Percentiles rank a stretch among this genome's conserved stretches.
Evolutionary conservation across 2,113 vertebrate species (phyloP).

Genomic region (Nerophis lumbriciformis): DNA sequence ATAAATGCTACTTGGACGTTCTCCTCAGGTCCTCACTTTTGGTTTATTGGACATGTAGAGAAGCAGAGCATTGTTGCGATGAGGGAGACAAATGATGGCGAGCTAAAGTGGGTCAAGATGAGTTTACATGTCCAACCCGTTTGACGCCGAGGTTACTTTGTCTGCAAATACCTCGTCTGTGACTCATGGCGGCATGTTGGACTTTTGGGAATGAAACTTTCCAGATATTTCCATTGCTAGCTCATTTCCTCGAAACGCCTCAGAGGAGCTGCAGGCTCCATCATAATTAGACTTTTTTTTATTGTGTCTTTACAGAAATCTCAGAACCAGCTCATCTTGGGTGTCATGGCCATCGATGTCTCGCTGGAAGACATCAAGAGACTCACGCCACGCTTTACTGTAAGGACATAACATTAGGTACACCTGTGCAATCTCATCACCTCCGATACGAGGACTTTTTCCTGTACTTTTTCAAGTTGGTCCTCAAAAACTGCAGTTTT

Average conservation of each 20-base stretch:
- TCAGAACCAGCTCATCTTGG: slow-evolving; percentile 91
- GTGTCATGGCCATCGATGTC: slow-evolving; percentile 96
- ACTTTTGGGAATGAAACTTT: slow-evolving; percentile 47
- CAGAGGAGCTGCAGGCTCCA: slow-evolving; percentile 49
- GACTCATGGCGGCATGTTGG: slow-evolving; percentile 53
- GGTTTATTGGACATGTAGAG: background rate
- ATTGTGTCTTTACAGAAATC: slow-evolving; percentile 28
- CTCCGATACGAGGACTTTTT: too few species aligned
- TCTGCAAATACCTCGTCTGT: slow-evolving; percentile 57
- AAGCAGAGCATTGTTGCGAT: slow-evolving; percentile 47
- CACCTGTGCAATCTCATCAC: background rate
- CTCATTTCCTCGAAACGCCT: slow-evolving; percentile 43
- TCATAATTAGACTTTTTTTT: slow-evolving; percentile 11
- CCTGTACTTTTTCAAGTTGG: too few species aligned
- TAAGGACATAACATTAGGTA: slow-evolving; percentile 58
- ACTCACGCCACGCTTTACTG: slow-evolving; percentile 89
- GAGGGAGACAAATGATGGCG: slow-evolving; percentile 46
- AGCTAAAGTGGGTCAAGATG: slow-evolving; percentile 68
- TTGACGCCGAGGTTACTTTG: slow-evolving; percentile 28
- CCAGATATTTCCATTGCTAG: slow-evolving; percentile 46
- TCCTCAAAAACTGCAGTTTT: too few species aligned
- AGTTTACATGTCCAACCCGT: slow-evolving; percentile 42
- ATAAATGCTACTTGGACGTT: background rate
- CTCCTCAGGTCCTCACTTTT: background rate
- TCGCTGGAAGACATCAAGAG: slow-evolving; percentile 95